phyloP scores from a whole-genome alignment of 2,113 vertebrate species.

The Xenopus borealis region DNA sequence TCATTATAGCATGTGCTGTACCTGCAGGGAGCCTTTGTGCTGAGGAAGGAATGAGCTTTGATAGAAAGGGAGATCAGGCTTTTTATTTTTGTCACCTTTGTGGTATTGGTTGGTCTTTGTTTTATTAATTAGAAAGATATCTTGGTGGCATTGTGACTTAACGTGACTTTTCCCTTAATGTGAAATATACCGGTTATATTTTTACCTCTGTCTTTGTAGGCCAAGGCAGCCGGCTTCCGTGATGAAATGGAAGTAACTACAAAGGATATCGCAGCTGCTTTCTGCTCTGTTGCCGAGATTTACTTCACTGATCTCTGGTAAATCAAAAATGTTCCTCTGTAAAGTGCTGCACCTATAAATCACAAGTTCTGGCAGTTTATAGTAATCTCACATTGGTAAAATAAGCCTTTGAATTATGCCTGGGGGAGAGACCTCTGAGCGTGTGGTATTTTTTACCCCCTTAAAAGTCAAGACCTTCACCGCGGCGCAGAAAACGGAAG shows the following conservation, averaged over 20 bases:
- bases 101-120: not conserved
- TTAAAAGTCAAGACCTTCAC: conserved; percentile 5
- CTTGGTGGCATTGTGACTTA: not conserved
- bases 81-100: not conserved
- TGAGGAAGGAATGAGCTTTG: not conserved
- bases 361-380: conserved; percentile 14
- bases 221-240: conserved; percentile 40
- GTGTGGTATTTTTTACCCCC: not conserved
- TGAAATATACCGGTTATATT: not conserved
- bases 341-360: conserved; percentile 15
- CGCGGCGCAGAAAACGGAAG: not conserved
- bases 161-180: not conserved
- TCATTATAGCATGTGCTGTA: not conserved
- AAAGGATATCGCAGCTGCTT: conserved; percentile 69
- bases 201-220: conserved; percentile 15
- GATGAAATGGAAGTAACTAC: conserved; percentile 50
- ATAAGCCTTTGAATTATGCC: conserved; percentile 20
- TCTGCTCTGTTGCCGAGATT: conserved; percentile 76
- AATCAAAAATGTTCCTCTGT: conserved; percentile 25
- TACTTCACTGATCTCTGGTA: conserved; percentile 80
- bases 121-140: not conserved
- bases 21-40: not conserved
- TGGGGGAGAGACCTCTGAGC: not conserved
- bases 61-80: not conserved
- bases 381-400: conserved; percentile 20